A percentile compares a stretch with the other conserved stretches of the same genome.
These are phyloP conservation scores for Lasioglossum figueresi DNA, from an alignment of 2,888 invertebrate species.

Conservation along the genomic window DNA sequence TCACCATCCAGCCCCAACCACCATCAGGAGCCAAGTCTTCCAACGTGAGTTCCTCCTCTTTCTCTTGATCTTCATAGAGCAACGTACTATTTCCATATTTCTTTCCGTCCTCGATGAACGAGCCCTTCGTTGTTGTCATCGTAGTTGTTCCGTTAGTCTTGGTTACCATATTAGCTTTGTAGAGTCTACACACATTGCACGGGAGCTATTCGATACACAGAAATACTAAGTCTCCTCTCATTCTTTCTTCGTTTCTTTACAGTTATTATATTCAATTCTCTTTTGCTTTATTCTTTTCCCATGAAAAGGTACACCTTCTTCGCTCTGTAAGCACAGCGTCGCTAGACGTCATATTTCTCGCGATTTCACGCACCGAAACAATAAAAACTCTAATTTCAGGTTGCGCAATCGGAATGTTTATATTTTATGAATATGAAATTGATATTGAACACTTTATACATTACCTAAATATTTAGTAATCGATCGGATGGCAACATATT, in stretches of 20 bases:
- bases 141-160: slow-evolving; percentile 53
- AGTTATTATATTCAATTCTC: not conserved
- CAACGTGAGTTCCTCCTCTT: slow-evolving; percentile 48
- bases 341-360: not conserved
- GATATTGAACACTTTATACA: too few species aligned
- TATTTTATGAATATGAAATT: too few species aligned
- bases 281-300: not conserved
- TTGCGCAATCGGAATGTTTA: not conserved
- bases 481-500: too few species aligned
- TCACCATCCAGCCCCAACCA: slow-evolving; percentile 96
- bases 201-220: not conserved
- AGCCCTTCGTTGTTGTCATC: slow-evolving; percentile 23
- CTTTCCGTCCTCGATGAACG: slow-evolving; percentile 36
- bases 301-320: not conserved
- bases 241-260: not conserved
- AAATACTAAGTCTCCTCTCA: not conserved
- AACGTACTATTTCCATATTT: slow-evolving; percentile 27
- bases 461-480: too few species aligned
- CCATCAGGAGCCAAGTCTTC: slow-evolving; percentile 91
- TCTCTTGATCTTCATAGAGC: not conserved
- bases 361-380: not conserved
- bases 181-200: slow-evolving; percentile 8
- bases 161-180: slow-evolving; percentile 53
- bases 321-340: slow-evolving; percentile 4
- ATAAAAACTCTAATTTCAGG: not conserved